Evolutionary conservation across 2,888 invertebrate genomes (phyloP).

Genomic region (Nebria salina): DNA sequence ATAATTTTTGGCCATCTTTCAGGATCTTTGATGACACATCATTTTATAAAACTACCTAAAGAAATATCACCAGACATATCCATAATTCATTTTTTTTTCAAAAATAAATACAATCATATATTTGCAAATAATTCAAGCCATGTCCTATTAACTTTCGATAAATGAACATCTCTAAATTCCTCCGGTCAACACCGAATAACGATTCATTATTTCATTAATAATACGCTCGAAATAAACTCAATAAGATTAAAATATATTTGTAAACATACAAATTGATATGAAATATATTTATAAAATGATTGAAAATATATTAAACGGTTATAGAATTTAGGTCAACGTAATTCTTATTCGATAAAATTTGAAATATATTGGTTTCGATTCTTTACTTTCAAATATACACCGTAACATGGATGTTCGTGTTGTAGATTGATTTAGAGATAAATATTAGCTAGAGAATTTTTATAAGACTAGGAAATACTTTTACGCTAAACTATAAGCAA

Average conservation of each 20-base stretch:
- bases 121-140: too few species aligned
- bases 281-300: not conserved
- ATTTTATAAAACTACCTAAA: not conserved
- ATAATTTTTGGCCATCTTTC: constrained; percentile 1
- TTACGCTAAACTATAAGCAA: too few species aligned
- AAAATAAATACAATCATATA: too few species aligned
- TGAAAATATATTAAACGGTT: not conserved
- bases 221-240: too few species aligned
- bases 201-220: too few species aligned
- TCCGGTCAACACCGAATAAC: too few species aligned
- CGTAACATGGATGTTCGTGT: not conserved
- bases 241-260: too few species aligned
- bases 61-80: too few species aligned
- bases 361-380: not conserved
- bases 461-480: not conserved
- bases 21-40: not conserved
- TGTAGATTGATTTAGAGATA: not conserved
- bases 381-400: not conserved
- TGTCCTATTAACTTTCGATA: too few species aligned
- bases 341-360: not conserved
- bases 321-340: not conserved
- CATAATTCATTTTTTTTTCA: too few species aligned
- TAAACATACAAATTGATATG: not conserved
- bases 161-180: too few species aligned
- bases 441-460: not conserved